Evolutionary conservation across 2,888 invertebrate species (phyloP).

Genomic region (Platycheirus albimanus): DNA sequence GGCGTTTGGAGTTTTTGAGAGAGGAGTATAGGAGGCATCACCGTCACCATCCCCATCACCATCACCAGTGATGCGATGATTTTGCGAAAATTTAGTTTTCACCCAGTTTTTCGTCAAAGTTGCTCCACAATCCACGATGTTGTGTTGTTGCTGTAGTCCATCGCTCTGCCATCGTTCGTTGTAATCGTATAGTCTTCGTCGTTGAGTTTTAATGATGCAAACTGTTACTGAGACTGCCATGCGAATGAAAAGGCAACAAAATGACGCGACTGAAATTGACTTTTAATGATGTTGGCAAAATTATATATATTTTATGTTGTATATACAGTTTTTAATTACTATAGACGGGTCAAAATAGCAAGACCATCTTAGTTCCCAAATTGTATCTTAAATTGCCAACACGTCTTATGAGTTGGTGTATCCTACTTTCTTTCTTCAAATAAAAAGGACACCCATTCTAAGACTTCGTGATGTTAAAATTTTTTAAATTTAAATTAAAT

Average conservation of each 20-base stretch:
- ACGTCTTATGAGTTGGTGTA: no score
- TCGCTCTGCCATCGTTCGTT: conserved; percentile 6
- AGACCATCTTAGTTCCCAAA: no score
- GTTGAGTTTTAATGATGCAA: conserved; percentile 69
- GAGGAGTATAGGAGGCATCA: conserved; percentile 59
- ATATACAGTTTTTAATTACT: no score
- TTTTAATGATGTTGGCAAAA: conserved; percentile 67
- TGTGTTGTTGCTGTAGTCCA: no score
- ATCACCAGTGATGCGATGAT: conserved; percentile 63
- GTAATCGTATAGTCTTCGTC: conserved; percentile 31
- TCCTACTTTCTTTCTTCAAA: no score
- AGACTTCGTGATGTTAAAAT: no score
- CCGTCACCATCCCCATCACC: no score
- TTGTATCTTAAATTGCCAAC: no score
- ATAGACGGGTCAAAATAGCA: no score
- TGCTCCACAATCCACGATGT: conserved; percentile 36
- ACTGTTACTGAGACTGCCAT: conserved; percentile 42
- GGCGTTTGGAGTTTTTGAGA: no score
- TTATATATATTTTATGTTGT: conserved; percentile 51
- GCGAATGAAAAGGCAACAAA: conserved; percentile 20
- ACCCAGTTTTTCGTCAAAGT: conserved; percentile 56
- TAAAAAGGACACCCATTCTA: no score
- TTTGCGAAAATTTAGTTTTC: conserved; percentile 46
- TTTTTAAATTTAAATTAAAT: no score
- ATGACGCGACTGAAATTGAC: conserved; percentile 57